Evolutionary conservation across 2,888 invertebrate species (phyloP), one percentile per base, ranked within the genome.

Genomic region (Himalopsyche tibetana): DNA sequence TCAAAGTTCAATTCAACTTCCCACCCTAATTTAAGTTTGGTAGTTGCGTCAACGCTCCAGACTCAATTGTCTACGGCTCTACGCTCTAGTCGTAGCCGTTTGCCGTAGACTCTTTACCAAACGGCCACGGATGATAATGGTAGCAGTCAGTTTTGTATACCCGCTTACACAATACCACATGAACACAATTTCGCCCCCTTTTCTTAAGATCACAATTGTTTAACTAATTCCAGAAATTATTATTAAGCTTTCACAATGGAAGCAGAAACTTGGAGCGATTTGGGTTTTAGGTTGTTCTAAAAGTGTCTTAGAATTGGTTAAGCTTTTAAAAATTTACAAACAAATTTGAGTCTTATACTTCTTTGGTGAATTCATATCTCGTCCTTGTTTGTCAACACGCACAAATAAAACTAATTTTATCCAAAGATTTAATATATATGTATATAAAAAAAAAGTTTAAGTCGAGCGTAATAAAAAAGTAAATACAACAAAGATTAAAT

Each of bases 141-240:
- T 11, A 79, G 82, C 80, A 84, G 82, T 51, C 86, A 69, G 84
- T 74, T 80, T 45, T 81, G 82, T 82, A 82, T 63, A 82, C 56
- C 42, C 82, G 17, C 38, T 12, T 40, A 11, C 19, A 56, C 55
- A 82, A 40, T 55, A 56, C 28, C 63, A 82, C 28, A 51, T 55
- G 55, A 38, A 40, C 36, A 40, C 19, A 12, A 28, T 28, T 28
- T 82, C 80, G 83, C 80, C 85, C n/a, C 85, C 82, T 86, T 56
- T 84, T 86, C 81, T 86, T 56, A 40, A 55, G 82, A 84, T 69
- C 85, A 88, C 86, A 88, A 88, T 86, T 84, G 87, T 86, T 87
- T 83, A 84, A 83, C 87, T 85, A 87, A 87, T 87, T 85, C 84
- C 51, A 40, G 55, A 83, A 56, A 85, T 85, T 80, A 85, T 82